A percentile compares a stretch with the other conserved stretches of the same genome.
These are phyloP conservation scores for Halictus rubicundus DNA, from an alignment of 1,140 invertebrate genomes.

Conservation along the genomic window DNA sequence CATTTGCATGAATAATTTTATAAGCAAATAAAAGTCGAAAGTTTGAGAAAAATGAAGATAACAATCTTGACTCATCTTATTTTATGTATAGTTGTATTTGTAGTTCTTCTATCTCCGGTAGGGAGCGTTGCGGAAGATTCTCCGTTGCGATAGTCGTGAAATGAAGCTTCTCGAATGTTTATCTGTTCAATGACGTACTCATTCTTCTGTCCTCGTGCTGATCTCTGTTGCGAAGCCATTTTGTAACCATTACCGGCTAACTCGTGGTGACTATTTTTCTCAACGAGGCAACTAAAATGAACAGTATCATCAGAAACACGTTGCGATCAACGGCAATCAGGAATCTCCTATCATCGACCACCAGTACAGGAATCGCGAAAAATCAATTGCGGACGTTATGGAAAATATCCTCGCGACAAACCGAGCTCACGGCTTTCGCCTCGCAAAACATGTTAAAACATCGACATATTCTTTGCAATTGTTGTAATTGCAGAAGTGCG, in stretches of 20 bases:
- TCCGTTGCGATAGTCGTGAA: background rate
- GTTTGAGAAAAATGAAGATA: too few relatives aligned
- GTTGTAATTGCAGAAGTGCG: constrained; percentile 82
- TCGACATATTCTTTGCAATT: constrained; percentile 81
- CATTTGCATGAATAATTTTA: too few relatives aligned
- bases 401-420: constrained; percentile 82
- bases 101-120: too few relatives aligned
- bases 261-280: background rate
- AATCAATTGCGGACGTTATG: constrained; percentile 86
- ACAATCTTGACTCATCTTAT: too few relatives aligned
- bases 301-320: constrained; percentile 84
- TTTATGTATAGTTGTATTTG: background rate
- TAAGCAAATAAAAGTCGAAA: too few relatives aligned
- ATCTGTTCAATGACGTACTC: background rate
- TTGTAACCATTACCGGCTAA: background rate
- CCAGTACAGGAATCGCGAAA: constrained; percentile 77
- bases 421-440: constrained; percentile 55
- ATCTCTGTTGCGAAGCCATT: background rate
- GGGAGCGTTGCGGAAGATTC: background rate
- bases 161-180: background rate
- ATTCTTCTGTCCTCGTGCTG: constrained; percentile 14
- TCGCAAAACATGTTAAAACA: constrained; percentile 73
- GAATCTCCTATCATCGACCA: constrained; percentile 78
- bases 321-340: constrained; percentile 80
- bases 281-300: constrained; percentile 82